Evolutionary conservation across 2,797 vertebrate genomes (phyloP).

Genomic region (Hipposideros larvatus): DNA sequence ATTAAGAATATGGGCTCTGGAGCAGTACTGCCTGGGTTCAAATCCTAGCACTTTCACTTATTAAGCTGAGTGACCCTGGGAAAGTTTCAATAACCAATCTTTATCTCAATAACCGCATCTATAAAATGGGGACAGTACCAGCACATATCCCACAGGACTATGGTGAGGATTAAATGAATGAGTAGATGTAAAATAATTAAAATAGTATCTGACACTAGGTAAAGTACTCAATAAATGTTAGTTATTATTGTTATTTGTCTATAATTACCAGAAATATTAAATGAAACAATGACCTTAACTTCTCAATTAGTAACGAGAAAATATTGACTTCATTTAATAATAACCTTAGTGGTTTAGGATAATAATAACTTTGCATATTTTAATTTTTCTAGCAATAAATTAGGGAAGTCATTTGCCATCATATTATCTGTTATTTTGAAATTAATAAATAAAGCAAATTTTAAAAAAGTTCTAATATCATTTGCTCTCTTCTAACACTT

Average conservation of each 20-base stretch:
- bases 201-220: background rate
- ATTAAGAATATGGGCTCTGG: background rate
- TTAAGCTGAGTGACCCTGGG: background rate
- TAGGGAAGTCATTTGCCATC: conserved; percentile 1
- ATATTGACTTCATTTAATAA: conserved; percentile 37
- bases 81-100: background rate
- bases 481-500: background rate
- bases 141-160: background rate
- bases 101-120: background rate
- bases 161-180: background rate
- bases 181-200: conserved; percentile 44
- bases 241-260: conserved; percentile 5
- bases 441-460: conserved; percentile 16
- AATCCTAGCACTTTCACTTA: background rate
- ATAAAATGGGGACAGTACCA: background rate
- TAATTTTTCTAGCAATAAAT: conserved; percentile 52
- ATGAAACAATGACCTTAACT: conserved; percentile 15
- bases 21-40: background rate
- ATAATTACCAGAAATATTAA: conserved; percentile 47
- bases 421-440: conserved; percentile 34
- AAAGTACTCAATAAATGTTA: conserved; percentile 31
- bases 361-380: background rate
- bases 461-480: background rate
- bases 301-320: conserved; percentile 33
- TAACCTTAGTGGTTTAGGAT: background rate